Evolutionary conservation across 2,113 vertebrate genomes (phyloP), one percentile per base, ranked within the genome.

Genomic region (Phaetusa simplex): DNA sequence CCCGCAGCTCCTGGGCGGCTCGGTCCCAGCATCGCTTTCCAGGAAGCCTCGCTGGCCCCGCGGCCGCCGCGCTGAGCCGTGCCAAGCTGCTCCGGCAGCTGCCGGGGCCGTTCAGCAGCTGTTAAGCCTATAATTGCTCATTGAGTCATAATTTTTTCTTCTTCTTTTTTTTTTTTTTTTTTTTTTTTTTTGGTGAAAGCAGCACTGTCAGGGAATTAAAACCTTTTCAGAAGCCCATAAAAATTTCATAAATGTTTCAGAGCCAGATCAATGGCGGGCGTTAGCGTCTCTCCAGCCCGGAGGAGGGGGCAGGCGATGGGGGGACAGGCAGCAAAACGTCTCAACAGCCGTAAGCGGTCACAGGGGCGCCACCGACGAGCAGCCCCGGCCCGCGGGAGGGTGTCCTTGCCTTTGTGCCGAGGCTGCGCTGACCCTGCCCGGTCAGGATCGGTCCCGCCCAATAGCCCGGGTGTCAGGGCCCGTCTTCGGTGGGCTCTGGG

Each of bases 51-150:
- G 0, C 43, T 82, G 72, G 49, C 64, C 91, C 49, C 94, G 82
- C 2, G 3, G 72, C 85, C 13, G 0, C 72, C 0, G 4, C 0
- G 4, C 77, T 9, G 92, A 81, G 91, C 69, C 0, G 5, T 84
- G 87, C 89, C 94, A 92, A 90, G 91, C 82, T 89, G 86, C 95
- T 96, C 79, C 42, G 0, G 90, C 92, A 92, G 90, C 96, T 97
- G 94, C 94, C 1, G 14, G 4, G 43, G 64, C 79, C 12, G 2
- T 38, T 77, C 89, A 59, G 73, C 88, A 82, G 92, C 93, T 92
- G 95, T 26, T 90, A 64, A 96, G 92, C 79, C 79, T 42, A 9
- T 96, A 95, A 97, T 95, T 97, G 95, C 95, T 96, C 79, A 65
- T 64, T 79, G 92, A 95, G 84, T 91, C 88, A 88, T 91, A 62